Conservation (phyloP, 2,113 vertebrate species). For the Rhinichthys klamathensis region DNA sequence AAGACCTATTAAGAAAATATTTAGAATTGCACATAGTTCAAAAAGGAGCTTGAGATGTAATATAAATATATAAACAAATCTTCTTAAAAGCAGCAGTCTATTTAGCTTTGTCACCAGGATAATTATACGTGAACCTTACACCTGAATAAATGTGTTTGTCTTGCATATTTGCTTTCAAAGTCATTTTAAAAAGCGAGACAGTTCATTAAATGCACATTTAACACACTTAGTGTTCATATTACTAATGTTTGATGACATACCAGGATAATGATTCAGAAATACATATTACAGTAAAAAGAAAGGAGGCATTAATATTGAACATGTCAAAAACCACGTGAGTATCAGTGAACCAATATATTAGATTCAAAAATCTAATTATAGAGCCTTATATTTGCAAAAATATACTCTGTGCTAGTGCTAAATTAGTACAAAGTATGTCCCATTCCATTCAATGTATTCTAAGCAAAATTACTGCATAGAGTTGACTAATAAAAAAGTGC, state of each 20-base stretch:
- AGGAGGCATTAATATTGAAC: not conserved
- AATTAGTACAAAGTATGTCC: not conserved
- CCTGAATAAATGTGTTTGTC: not conserved
- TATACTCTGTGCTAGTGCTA: slow-evolving; percentile 6
- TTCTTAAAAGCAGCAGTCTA: slow-evolving; percentile 13
- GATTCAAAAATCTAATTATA: not conserved
- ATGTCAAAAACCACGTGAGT: not conserved
- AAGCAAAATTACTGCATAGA: not conserved
- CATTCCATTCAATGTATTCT: not conserved
- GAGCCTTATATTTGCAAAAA: not conserved
- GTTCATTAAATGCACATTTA: not conserved
- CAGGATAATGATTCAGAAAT: not conserved
- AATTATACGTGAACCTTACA: not conserved
- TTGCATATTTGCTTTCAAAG: not conserved
- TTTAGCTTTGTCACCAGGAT: slow-evolving; percentile 24
- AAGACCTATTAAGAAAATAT: slow-evolving; percentile 12
- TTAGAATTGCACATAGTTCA: slow-evolving; percentile 24
- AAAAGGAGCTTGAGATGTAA: not conserved
- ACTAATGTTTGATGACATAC: not conserved
- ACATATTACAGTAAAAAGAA: not conserved
- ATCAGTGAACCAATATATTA: not conserved
- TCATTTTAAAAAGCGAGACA: not conserved
- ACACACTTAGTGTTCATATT: not conserved
- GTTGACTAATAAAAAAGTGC: not conserved
- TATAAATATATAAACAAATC: slow-evolving; percentile 27